Evolutionary conservation across 2,113 vertebrate species (phyloP).

Genomic region (Potamarius usumacintae): DNA sequence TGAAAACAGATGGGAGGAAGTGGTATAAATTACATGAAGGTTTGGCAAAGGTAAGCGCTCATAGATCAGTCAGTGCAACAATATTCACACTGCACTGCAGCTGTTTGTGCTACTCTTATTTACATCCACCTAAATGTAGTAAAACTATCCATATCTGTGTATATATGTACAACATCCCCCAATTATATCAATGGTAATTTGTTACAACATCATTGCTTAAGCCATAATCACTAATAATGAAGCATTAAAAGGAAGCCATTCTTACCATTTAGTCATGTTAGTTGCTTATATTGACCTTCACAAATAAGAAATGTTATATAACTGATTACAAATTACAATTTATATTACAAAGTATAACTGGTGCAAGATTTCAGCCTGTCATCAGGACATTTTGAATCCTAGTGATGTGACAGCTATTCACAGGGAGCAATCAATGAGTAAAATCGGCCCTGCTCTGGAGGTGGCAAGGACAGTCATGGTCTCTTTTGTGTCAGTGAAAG

Average conservation of each 20-base stretch:
- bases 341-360: neutral
- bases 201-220: neutral
- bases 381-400: neutral
- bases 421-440: neutral
- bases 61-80: neutral
- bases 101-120: neutral
- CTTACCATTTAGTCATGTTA: neutral
- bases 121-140: neutral
- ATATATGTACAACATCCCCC: neutral
- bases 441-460: neutral
- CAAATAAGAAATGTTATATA: neutral
- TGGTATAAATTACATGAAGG: neutral
- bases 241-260: neutral
- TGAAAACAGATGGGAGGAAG: slow-evolving; percentile 25
- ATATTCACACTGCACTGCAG: neutral
- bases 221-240: neutral
- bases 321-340: neutral
- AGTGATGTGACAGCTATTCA: neutral
- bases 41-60: neutral
- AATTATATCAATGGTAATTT: neutral
- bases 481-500: neutral
- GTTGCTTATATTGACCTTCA: neutral
- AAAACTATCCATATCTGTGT: neutral
- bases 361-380: neutral
- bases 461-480: neutral